Conservation (phyloP, 1,140 invertebrate genomes). For the Drosophila arizonae region DNA sequence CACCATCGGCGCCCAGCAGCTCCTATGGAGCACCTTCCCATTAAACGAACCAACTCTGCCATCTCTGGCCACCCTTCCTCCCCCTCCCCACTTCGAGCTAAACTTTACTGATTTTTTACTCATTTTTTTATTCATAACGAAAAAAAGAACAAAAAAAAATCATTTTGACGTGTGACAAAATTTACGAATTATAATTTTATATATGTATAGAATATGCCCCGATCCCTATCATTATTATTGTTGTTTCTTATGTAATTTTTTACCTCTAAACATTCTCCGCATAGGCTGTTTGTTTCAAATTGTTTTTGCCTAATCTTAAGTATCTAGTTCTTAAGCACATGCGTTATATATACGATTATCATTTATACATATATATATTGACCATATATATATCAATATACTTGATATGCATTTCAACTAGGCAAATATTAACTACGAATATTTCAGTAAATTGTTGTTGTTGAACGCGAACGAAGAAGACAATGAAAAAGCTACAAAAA, state of each 20-base stretch:
- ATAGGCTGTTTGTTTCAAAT: constrained; percentile 81
- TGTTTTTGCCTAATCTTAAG: constrained; percentile 77
- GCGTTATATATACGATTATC: constrained; percentile 66
- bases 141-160: constrained; percentile 40
- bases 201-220: constrained; percentile 13
- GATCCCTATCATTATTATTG: constrained; percentile 32
- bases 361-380: not conserved
- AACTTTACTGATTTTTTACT: constrained; percentile 50
- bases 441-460: constrained; percentile 57
- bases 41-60: constrained; percentile 38
- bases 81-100: constrained; percentile 1
- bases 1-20: constrained; percentile 77
- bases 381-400: constrained; percentile 36
- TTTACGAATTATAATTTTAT: constrained; percentile 48
- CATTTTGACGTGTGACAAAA: constrained; percentile 72
- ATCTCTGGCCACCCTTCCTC: constrained; percentile 7
- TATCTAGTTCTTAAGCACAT: constrained; percentile 69
- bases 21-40: constrained; percentile 78
- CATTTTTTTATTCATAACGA: constrained; percentile 44
- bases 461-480: constrained; percentile 18
- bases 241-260: constrained; percentile 62
- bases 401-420: constrained; percentile 62
- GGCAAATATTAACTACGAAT: constrained; percentile 40
- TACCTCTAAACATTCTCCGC: constrained; percentile 68
- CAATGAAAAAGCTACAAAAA: constrained; percentile 30